Percentiles rank a stretch among this genome's conserved stretches.
These are phyloP conservation scores for Leptocoma aspasia DNA, from an alignment of 2,113 vertebrate genomes.

Conservation along the genomic window DNA sequence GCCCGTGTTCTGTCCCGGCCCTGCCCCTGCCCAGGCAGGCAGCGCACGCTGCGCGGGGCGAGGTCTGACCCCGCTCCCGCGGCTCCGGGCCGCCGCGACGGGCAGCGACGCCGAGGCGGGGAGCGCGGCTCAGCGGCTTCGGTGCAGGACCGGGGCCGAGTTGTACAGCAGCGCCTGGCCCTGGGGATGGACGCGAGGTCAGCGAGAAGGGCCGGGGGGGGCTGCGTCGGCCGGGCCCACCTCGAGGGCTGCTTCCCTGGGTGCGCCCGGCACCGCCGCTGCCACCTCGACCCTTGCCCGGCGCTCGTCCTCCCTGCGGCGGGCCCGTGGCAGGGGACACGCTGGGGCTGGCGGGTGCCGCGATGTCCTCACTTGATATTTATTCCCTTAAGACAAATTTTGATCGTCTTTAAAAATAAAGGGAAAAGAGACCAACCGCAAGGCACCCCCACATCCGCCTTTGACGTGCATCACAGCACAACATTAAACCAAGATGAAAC, in stretches of 20 bases:
- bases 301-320: neutral
- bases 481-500: constrained; percentile 37
- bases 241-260: neutral
- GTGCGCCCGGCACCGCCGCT: neutral
- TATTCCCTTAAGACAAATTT: neutral
- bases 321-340: neutral
- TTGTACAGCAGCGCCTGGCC: neutral
- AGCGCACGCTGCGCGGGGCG: neutral
- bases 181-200: neutral
- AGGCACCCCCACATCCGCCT: constrained; percentile 24
- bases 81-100: neutral
- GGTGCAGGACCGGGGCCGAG: neutral
- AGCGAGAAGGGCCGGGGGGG: neutral
- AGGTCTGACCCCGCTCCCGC: neutral
- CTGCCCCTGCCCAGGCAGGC: neutral
- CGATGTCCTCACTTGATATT: neutral
- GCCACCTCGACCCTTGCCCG: neutral
- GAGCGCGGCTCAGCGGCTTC: neutral
- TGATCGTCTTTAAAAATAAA: neutral
- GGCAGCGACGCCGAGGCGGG: neutral
- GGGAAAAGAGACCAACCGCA: neutral
- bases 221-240: neutral
- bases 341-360: neutral
- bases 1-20: neutral
- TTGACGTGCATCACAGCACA: constrained; percentile 25